Evolutionary conservation across 92 coral and sea anemone genomes (phyloP).

Genomic region (Epizoanthus rinbou): DNA sequence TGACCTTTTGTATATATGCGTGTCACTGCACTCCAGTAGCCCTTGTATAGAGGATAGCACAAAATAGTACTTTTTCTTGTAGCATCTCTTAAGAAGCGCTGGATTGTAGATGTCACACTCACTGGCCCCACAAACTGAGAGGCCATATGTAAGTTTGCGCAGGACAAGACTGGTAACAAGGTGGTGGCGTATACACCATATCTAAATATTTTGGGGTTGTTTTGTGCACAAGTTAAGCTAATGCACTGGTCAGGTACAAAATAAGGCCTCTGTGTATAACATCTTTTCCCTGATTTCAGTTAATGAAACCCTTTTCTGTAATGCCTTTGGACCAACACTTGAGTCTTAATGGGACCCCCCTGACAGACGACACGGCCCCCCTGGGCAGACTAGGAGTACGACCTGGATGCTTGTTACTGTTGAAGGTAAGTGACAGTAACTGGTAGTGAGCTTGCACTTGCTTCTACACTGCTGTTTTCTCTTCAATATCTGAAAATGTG

Average conservation of each 20-base stretch:
- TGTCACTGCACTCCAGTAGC: no score
- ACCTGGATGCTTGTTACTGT: slow-evolving; percentile 85
- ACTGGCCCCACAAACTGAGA: no score
- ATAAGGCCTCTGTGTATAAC: not conserved
- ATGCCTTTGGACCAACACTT: slow-evolving; percentile 99
- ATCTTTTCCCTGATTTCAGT: slow-evolving; percentile 20
- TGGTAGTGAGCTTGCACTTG: not conserved
- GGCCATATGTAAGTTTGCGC: no score
- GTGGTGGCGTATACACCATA: no score
- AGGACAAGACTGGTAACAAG: no score
- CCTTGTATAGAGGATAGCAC: no score
- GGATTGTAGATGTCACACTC: no score
- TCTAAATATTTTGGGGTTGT: not conserved
- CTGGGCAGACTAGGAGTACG: slow-evolving; percentile 81
- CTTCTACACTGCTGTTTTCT: not conserved
- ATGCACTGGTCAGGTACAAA: not conserved
- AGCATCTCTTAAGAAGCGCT: no score
- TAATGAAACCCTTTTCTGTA: slow-evolving; percentile 93
- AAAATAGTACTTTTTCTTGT: no score
- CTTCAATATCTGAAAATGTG: no score
- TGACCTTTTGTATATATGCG: no score
- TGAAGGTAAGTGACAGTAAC: slow-evolving; percentile 62
- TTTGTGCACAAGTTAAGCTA: no score
- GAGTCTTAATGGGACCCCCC: slow-evolving; percentile 70
- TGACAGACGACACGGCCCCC: slow-evolving; percentile 74